A percentile compares a stretch with the other conserved stretches of the same genome.
phyloP scores from a whole-genome alignment of 2,888 invertebrate species.

The Drosophila subsilvestris region DNA sequence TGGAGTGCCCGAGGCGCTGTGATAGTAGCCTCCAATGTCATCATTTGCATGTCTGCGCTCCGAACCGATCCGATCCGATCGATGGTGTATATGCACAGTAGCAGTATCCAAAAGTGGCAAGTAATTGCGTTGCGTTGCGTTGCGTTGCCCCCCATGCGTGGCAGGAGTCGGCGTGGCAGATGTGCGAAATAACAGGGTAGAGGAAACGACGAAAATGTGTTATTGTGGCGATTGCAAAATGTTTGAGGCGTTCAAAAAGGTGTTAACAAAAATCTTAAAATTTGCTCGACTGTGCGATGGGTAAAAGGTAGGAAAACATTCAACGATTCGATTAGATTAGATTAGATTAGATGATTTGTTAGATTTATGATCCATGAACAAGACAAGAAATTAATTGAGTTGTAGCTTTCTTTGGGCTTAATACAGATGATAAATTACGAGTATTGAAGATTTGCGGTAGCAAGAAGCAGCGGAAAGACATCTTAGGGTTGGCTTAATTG shows the following conservation, averaged over 20 bases:
- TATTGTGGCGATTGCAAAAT: slow-evolving; percentile 68
- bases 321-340: slow-evolving; percentile 44
- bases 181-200: slow-evolving; percentile 30
- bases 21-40: slow-evolving; percentile 89
- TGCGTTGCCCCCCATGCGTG: neutral
- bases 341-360: slow-evolving; percentile 54
- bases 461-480: too few relatives aligned
- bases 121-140: slow-evolving; percentile 38
- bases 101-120: slow-evolving; percentile 23
- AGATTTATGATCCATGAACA: slow-evolving; percentile 33
- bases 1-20: slow-evolving; percentile 87
- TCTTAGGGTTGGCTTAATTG: neutral
- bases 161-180: slow-evolving; percentile 9
- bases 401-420: slow-evolving; percentile 14
- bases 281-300: slow-evolving; percentile 23
- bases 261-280: slow-evolving; percentile 52
- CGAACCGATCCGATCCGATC: neutral
- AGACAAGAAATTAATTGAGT: slow-evolving; percentile 21
- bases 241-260: slow-evolving; percentile 58
- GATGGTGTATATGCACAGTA: neutral
- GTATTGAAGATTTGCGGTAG: neutral
- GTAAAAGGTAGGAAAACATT: slow-evolving; percentile 12
- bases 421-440: neutral
- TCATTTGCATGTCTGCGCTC: slow-evolving; percentile 85
- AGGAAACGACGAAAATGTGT: slow-evolving; percentile 44